Base-by-base conservation (phyloP, 1,140 invertebrate genomes). In the Drosophila pallidifrons region DNA sequence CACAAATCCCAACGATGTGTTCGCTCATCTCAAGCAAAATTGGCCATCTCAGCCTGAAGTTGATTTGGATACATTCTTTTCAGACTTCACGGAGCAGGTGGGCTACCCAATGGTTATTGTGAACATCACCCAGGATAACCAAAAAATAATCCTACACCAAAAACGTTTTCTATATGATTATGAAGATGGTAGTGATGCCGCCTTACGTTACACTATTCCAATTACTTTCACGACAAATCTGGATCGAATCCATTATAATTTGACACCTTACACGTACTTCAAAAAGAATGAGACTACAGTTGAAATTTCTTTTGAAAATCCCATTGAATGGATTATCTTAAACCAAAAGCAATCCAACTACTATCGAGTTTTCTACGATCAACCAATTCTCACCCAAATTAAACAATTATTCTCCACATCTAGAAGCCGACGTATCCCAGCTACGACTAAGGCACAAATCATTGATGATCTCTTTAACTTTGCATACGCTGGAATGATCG, bases 61-160 rank as follows among this genome's bases (percentile, higher is more conserved):
- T 6, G 25, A 79, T 13, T 47, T 81, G 11, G 54, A 72, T 47
- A 28, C 79, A n/a, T 79, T 80, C 35, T 65, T 80, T 13, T 15
- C 97, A 59, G 98, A 97, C 0, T 99, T 97, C 96, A 98, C 96
- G 0, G 93, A 94, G 20, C 97, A 99, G 93, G 98, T 96, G 95
- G 98, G 98, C 1, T 98, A 95, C 85, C 98, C 98, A 0, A 93
- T 97, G 0, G 89, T 98, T 0, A 95, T 92, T 1, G 95, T 97
- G 1, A 92, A 90, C 4, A 13, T 68, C 5, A 43, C 1, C 4
- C 8, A 55, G 1, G 32, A 63, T 4, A 51, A 63, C 13, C 7
- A 30, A 2, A 11, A 25, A 16, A 15, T 49, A 16, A 15, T 10
- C 5, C 51, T 93, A 3, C 57, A 35, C 1, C 93, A 95, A 88